These are phyloP conservation scores for Menura novaehollandiae DNA, from an alignment of 2,113 vertebrate genomes.

Conservation along the genomic window DNA sequence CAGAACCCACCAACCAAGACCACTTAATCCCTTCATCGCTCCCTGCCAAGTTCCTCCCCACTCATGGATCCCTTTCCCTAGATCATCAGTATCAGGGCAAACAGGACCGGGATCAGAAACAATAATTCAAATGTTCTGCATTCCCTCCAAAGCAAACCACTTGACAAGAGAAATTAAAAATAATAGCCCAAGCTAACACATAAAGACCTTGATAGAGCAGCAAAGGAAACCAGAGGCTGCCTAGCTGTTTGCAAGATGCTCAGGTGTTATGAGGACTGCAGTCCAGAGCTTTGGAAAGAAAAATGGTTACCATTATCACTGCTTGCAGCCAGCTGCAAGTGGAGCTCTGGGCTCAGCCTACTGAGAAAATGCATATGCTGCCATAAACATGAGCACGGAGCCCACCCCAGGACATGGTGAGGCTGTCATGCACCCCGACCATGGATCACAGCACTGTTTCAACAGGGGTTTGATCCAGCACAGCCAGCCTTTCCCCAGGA, in stretches of 20 bases:
- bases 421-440: not conserved
- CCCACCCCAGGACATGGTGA: not conserved
- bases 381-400: not conserved
- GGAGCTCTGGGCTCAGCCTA: constrained; percentile 3
- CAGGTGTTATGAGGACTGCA: not conserved
- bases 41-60: not conserved
- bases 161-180: not conserved
- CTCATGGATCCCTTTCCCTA: not conserved
- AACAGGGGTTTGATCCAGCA: not conserved
- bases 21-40: not conserved
- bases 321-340: constrained; percentile 9
- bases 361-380: not conserved
- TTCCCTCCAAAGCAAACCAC: not conserved
- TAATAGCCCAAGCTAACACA: not conserved
- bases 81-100: not conserved
- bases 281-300: not conserved
- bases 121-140: not conserved
- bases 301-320: not conserved
- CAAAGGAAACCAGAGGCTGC: not conserved
- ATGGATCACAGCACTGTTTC: not conserved
- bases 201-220: not conserved
- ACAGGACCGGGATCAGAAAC: not conserved
- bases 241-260: not conserved
- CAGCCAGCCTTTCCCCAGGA: not conserved
- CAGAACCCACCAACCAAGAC: not conserved